These are phyloP conservation scores for Euphydryas editha DNA, from an alignment of 2,888 invertebrate genomes.

Conservation along the genomic window DNA sequence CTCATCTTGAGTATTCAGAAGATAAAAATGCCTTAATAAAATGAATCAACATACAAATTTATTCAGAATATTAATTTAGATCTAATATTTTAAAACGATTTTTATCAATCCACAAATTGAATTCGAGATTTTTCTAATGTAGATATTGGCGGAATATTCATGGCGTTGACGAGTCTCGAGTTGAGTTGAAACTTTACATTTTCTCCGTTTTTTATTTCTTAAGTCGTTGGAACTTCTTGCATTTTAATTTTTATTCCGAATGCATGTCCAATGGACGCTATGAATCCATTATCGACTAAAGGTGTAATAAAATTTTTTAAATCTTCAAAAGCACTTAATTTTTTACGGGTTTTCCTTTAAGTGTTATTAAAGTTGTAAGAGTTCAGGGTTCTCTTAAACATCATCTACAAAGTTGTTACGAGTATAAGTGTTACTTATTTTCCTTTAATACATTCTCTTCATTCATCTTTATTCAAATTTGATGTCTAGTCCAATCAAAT, in stretches of 20 bases:
- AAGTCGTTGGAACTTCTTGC: slow-evolving; percentile 42
- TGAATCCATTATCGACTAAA: slow-evolving; percentile 37
- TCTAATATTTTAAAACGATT: slow-evolving; percentile 1
- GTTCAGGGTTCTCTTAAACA: not conserved
- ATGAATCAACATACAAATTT: not conserved
- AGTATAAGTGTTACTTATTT: not conserved
- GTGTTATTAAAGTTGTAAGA: slow-evolving; percentile 6
- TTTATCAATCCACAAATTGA: slow-evolving; percentile 19
- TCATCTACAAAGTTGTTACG: not conserved
- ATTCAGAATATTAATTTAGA: slow-evolving; percentile 2
- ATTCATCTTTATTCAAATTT: not conserved
- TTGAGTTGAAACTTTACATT: slow-evolving; percentile 38
- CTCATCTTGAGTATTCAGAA: too few species aligned
- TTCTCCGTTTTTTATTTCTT: slow-evolving; percentile 39
- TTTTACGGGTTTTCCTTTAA: slow-evolving; percentile 7
- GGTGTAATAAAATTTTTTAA: slow-evolving; percentile 9
- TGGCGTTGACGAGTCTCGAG: slow-evolving; percentile 40
- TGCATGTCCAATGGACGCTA: slow-evolving; percentile 38
- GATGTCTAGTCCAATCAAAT: not conserved
- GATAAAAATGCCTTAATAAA: too few species aligned
- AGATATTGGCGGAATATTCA: slow-evolving; percentile 41
- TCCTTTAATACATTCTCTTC: not conserved
- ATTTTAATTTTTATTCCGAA: slow-evolving; percentile 46
- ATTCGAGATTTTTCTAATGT: slow-evolving; percentile 24
- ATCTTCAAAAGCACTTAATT: slow-evolving; percentile 12